These are phyloP conservation scores for Pampusana beccarii DNA, from an alignment of 2,113 vertebrate genomes.

Conservation along the genomic window DNA sequence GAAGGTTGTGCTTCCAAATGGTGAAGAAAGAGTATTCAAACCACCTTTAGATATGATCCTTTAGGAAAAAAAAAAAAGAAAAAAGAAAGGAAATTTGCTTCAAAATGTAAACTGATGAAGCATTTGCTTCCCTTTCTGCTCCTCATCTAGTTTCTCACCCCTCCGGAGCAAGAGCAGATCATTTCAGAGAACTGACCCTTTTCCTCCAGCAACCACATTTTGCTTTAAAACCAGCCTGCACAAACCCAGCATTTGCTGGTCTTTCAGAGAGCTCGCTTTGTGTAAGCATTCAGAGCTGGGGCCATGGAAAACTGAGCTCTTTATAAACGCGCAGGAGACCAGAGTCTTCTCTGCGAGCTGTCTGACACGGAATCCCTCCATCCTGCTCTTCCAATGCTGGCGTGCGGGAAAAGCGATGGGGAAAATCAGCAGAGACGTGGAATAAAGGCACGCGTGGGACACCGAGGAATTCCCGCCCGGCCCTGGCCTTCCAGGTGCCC, in stretches of 20 bases:
- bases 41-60: too few relatives aligned
- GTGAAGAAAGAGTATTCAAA: too few relatives aligned
- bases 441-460: fast-evolving
- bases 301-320: not conserved
- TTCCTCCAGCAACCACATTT: too few relatives aligned
- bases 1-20: too few relatives aligned
- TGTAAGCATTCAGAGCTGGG: not conserved
- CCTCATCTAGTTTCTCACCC: too few relatives aligned
- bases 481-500: not conserved
- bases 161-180: not conserved
- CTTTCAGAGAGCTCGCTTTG: not conserved
- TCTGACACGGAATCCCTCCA: not conserved
- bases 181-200: not conserved
- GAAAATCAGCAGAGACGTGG: not conserved
- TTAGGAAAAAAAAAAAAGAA: too few relatives aligned
- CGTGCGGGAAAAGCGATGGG: not conserved
- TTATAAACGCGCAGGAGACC: not conserved
- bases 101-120: too few relatives aligned
- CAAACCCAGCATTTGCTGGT: not conserved
- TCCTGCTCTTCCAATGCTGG: fast-evolving
- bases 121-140: too few relatives aligned
- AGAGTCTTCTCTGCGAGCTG: fast-evolving
- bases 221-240: not conserved
- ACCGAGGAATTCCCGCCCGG: not conserved
- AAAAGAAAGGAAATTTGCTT: too few relatives aligned